Percentiles rank a stretch among this genome's conserved stretches.
Conservation (phyloP, 2,797 vertebrate genomes). For the Chelon labrosus region DNA sequence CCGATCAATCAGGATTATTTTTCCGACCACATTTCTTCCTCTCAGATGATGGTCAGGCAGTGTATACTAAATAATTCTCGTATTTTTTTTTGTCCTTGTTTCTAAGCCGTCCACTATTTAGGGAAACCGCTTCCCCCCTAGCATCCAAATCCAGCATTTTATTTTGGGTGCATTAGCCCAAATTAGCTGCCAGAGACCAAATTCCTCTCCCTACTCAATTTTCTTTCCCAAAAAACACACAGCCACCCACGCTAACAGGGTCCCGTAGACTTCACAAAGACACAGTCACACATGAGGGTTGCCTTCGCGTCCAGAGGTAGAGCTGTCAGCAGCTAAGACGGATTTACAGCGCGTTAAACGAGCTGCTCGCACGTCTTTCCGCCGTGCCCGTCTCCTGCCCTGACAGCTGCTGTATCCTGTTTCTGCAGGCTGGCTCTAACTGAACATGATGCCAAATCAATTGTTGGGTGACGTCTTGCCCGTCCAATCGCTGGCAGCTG, state of each 20-base stretch:
- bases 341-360: conserved; percentile 50
- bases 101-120: neutral
- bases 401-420: conserved; percentile 57
- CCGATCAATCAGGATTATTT: too few relatives aligned
- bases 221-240: too few relatives aligned
- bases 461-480: conserved; percentile 12
- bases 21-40: too few relatives aligned
- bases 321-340: conserved; percentile 57
- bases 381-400: conserved; percentile 30
- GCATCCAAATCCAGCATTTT: conserved; percentile 17
- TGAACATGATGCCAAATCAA: conserved; percentile 69
- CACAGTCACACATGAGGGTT: conserved; percentile 9
- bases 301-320: conserved; percentile 7
- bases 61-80: too few relatives aligned
- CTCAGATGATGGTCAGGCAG: too few relatives aligned
- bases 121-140: neutral
- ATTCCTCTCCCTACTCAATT: neutral
- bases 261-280: conserved; percentile 22
- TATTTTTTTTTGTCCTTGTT: too few relatives aligned
- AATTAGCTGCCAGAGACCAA: neutral
- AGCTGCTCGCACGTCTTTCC: conserved; percentile 32
- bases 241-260: neutral
- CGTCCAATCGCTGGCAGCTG: conserved; percentile 26
- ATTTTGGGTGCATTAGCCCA: conserved; percentile 16
- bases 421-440: conserved; percentile 47